Evolutionary conservation across 2,888 invertebrate species (phyloP), one percentile per base, ranked within the genome.

Genomic region (Caenorhabditis sp.): DNA sequence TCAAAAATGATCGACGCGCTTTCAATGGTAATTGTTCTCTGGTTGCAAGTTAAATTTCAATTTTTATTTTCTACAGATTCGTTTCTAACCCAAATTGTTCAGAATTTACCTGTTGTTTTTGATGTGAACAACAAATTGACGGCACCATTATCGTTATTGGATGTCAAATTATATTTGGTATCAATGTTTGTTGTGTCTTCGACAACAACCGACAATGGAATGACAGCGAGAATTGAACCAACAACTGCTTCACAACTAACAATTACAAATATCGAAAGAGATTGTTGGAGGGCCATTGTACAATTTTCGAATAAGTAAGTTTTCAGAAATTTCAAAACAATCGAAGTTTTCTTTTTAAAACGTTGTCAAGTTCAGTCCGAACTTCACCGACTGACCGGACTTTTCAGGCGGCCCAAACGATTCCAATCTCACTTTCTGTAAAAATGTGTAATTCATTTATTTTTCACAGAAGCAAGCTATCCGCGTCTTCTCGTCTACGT

Each of bases 241-340:
- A 23, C 31, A 17, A 49, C 64, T 6, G 58, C 67, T 0, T 19
- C 63, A 1, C 69, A 75, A 31, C 24, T 75, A 8, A 23, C 75
- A 23, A 50, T 75, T 14, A 67, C 75, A 1, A 75, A 75, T 21
- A 53, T 59, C 19, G 69, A 75, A 19, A 61, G 58, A 55, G 60
- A 75, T 24, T 75, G 75, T 37, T 75, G 75, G 75, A 62, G 55
- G 26, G 66, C 75, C 1, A 50, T 75, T 8, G 57, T 67, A 4
- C 54, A 58, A 2, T 62, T 31, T 10, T 31, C 31, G 10, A 4
- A 31, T 31, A 10, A 10, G 31, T 31, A 31, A 31, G 31, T 31
- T 31, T 4, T 6, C 5, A 31, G 50, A 27, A 31, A 31, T 31
- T 31, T 5, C 12, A 24, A 43, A 50, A 49, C 19, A 19, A 24